Conservation (phyloP, 2,797 vertebrate genomes). For the Synaphobranchus kaupii region DNA sequence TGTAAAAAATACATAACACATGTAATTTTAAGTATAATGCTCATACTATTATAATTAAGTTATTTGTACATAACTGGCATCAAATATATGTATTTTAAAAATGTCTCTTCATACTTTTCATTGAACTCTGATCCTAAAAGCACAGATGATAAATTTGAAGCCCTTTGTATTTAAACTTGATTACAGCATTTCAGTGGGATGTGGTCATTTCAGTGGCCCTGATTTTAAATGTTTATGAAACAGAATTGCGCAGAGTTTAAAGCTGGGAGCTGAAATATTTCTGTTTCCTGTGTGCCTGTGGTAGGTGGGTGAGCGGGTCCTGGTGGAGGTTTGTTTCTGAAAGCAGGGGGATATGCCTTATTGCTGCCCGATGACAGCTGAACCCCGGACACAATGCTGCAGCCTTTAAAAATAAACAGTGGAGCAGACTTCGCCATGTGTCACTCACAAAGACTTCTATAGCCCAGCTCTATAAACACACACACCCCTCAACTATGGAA, state of each 20-base stretch:
- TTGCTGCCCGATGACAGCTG: slow-evolving; percentile 14
- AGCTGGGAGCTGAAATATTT: background rate
- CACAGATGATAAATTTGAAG: background rate
- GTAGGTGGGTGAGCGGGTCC: slow-evolving; percentile 5
- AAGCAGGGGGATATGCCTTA: background rate
- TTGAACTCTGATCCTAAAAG: background rate
- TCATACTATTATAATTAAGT: background rate
- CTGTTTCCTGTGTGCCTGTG: background rate
- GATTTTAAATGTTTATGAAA: background rate
- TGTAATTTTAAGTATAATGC: too few relatives aligned
- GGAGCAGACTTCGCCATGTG: background rate
- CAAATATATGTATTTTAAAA: background rate
- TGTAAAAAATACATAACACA: too few relatives aligned
- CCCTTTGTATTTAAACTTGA: background rate
- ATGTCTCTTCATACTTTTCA: background rate
- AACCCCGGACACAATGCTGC: background rate
- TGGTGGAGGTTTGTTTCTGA: background rate
- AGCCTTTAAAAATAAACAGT: slow-evolving; percentile 27
- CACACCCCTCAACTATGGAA: background rate
- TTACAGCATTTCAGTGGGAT: background rate
- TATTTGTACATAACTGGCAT: background rate
- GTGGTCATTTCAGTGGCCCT: background rate
- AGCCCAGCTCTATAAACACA: background rate
- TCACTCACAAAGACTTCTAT: background rate
- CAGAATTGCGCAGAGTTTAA: background rate